Base-by-base conservation (phyloP, 1,140 invertebrate species). In the Oncopodura yosiiana region DNA sequence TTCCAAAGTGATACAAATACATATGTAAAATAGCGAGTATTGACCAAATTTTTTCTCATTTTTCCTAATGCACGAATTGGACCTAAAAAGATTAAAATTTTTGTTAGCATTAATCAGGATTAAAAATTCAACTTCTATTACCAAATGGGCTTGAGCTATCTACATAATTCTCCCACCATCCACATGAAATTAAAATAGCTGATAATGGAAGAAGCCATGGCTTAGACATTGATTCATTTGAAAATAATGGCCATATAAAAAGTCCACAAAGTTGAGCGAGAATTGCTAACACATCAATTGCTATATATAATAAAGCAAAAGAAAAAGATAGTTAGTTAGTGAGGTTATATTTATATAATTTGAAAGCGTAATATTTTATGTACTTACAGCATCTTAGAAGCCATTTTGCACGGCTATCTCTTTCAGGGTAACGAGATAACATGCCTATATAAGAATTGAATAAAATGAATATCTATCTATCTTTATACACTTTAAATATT, bases 161-260 rank as follows among this genome's bases (percentile, higher is more conserved):
- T 0, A 92, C 87, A 67, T 89, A 97, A 73, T 96, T 97, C 72
- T 96, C 93, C 93, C 93, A 96, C 87, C 90, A 96, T 23, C 87
- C 85, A 26, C 89, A 79, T 3, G 91, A 95, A 36, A 92, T 83
- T 37, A 92, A 78, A 32, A 94, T 70, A 6, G 90, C 76, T 1
- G 87, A 75, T 0, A 89, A 70, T 0, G 92, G 90, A 49, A 94
- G 84, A 6, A 90, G 74, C 86, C 87, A 94, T 86, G 67, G 49
- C 78, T 76, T 1, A 23, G 37, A 4, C 78, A 78, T 64, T 85
- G 81, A 18, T 53, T 57, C 14, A 60, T 66, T 37, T 70, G 70
- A 62, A 3, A 72, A 70, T 19, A 91, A 69, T 16, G 89, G 89
- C 87, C 90, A 95, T 3, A 93, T 79, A 21, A 94, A 78, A 65